Evolutionary conservation across 2,797 vertebrate genomes (phyloP), one percentile per base, ranked within the genome.

Genomic region (Diplodus sargus): DNA sequence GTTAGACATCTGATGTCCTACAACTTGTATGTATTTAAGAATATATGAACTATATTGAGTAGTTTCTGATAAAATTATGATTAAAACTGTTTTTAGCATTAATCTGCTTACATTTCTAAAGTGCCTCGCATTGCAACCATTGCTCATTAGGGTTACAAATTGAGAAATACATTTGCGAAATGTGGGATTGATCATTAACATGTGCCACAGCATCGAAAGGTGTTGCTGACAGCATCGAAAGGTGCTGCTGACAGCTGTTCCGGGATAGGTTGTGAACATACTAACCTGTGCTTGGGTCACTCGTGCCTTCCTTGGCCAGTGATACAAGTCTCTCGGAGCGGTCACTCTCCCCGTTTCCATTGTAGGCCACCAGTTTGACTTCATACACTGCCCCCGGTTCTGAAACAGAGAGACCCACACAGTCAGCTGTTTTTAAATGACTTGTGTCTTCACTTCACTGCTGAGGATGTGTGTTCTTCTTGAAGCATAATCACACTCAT

Each of bases 331-430:
- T 82, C 71, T 91, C 92, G 16, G 94, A 94, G 67, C 91, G 88
- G 60, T 94, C 94, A 20, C 95, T 95, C 12, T 95, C 94, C 2
- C 96, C 93, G 0, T 94, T 94, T 14, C 94, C 93, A 9, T 94
- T 96, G 77, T 93, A 96, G 2, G 91, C 94, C 84, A 95, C 93
- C 58, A 96, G 90, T 78, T 95, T 94, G 63, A 96, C 69, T 88
- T 97, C 96, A 54, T 95, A 96, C 62, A 95, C 89, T 0, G 91
- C 90, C 0, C 90, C 90, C 0, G 79, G 47, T 70, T 96, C 96
- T 96, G 78, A 20, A 81, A 85, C 12, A 72, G 42, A 61, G n/a
- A 7, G 34, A 34, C 34, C 8, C 34, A 34, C 34, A 34, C 34
- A 34, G 34, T 34, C 34, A 34, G 34, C 34, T 34, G 34, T 34